Evolutionary conservation across 2,113 vertebrate genomes (phyloP).

Genomic region (Gobiocypris rarus): DNA sequence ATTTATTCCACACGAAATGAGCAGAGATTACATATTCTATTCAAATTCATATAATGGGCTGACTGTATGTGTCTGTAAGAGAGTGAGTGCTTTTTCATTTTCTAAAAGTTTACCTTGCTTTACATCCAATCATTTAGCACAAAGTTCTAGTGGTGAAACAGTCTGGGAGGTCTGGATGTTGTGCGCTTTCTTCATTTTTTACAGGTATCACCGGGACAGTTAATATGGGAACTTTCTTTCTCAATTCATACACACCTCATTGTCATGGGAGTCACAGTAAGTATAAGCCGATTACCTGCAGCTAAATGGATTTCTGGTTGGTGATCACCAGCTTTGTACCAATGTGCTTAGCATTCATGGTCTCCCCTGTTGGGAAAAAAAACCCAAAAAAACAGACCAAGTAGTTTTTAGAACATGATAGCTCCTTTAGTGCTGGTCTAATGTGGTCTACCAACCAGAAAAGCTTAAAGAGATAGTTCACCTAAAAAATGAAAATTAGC

Average conservation of each 20-base stretch:
- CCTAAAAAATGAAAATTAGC: too few relatives aligned
- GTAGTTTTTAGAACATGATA: not conserved
- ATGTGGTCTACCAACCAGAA: not conserved
- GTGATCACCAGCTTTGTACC: conserved; percentile 22
- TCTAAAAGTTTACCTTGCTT: conserved; percentile 1
- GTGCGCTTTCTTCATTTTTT: not conserved
- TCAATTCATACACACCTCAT: not conserved
- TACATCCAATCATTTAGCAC: not conserved
- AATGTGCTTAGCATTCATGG: conserved; percentile 1
- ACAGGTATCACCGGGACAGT: not conserved
- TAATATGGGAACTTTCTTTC: not conserved
- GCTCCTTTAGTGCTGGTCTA: not conserved
- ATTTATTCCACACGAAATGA: conserved; percentile 32
- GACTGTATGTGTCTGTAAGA: not conserved
- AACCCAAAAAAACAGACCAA: not conserved
- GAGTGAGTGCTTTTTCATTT: conserved; percentile 22
- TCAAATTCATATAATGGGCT: conserved; percentile 35
- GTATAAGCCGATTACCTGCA: conserved; percentile 14
- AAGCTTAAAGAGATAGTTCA: too few relatives aligned
- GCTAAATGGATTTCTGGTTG: conserved; percentile 30
- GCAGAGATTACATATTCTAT: conserved; percentile 38
- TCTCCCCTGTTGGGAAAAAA: not conserved
- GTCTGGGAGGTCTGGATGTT: not conserved
- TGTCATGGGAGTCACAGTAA: not conserved
- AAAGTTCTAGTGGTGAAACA: not conserved